phyloP scores from a whole-genome alignment of 2,888 invertebrate genomes.

The Drosophila lacicola region DNA sequence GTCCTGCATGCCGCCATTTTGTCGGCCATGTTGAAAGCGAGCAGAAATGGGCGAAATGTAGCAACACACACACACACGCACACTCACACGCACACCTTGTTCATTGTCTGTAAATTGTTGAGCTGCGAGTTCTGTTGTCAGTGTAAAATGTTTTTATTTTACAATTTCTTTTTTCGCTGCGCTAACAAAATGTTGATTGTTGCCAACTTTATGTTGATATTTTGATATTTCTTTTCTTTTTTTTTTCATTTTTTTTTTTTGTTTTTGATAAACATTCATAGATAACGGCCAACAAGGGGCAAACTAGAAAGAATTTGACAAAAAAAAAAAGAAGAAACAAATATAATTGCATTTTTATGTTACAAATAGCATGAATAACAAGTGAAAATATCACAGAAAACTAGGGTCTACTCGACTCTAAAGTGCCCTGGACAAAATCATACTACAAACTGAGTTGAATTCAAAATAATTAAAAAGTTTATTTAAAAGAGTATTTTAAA shows the following conservation, averaged over 20 bases:
- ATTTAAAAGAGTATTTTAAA: no score
- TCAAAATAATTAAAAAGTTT: no score
- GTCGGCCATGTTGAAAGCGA: constrained; percentile 28
- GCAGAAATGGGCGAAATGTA: background rate
- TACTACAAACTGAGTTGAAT: no score
- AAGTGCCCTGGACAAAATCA: constrained; percentile 8
- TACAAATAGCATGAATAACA: constrained; percentile 64
- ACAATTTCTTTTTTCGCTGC: constrained; percentile 15
- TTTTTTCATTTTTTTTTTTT: constrained; percentile 8
- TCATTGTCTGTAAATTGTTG: constrained; percentile 37
- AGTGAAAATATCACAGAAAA: constrained; percentile 5
- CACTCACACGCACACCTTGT: constrained; percentile 18
- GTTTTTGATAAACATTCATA: constrained; percentile 52
- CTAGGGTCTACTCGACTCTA: background rate
- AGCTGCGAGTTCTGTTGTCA: constrained; percentile 22
- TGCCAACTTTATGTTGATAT: constrained; percentile 59
- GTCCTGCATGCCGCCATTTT: constrained; percentile 28
- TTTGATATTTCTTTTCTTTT: constrained; percentile 35
- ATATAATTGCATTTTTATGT: constrained; percentile 72
- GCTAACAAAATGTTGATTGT: constrained; percentile 61
- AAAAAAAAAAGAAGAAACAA: constrained; percentile 25
- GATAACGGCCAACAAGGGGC: constrained; percentile 28
- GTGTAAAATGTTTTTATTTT: constrained; percentile 28
- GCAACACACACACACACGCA: no score
- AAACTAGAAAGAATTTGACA: constrained; percentile 35